Evolutionary conservation across 2,797 vertebrate genomes (phyloP), one percentile per base, ranked within the genome.

Genomic region (Cebuella pygmaea): DNA sequence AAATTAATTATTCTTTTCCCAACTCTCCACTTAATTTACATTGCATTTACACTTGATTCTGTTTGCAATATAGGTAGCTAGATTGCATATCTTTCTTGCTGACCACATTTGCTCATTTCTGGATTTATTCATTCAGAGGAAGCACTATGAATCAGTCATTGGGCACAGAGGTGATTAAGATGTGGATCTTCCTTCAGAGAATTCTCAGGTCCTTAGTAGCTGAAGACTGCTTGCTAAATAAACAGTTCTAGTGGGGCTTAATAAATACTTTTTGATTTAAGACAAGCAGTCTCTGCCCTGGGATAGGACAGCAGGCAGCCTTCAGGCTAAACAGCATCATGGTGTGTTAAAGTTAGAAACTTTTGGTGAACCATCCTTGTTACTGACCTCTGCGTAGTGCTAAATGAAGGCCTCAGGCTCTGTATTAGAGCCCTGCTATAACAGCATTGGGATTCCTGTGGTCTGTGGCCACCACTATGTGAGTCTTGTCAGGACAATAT

Each of bases 1-100:
- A 61, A 88, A 82, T 93, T 87, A 72, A 88, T 90, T 83, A 13
- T n/a, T 87, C 46, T 50, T 81, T 86, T 78, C 41, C 74, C 41
- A 93, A 27, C 15, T 87, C 50, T 26, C 67, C 46, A 87, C 24
- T 90, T 88, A 79, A 46, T 59, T 84, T 74, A 30, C 33, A 57
- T 52, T 64, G 24, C 33, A 39, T 76, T 87, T 95, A 12, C 4
- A 33, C 6, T 36, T 88, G n/a, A 46, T 84, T 79, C 46, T 55
- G 41, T 70, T 64, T 88, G 14, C 17, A 17, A 17, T 36, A 39
- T 46, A 36, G n/a, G 41, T 88, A 74, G 61, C 30, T 79, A 61
- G 78, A 59, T 41, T 75, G 57, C 30, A 83, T 3, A 33, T 72
- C 19, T 83, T 75, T 95, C 46, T 79, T 33, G 1, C 78, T 79